Conservation (phyloP, 2,888 invertebrate genomes). For the Dolichomitus sp. region DNA sequence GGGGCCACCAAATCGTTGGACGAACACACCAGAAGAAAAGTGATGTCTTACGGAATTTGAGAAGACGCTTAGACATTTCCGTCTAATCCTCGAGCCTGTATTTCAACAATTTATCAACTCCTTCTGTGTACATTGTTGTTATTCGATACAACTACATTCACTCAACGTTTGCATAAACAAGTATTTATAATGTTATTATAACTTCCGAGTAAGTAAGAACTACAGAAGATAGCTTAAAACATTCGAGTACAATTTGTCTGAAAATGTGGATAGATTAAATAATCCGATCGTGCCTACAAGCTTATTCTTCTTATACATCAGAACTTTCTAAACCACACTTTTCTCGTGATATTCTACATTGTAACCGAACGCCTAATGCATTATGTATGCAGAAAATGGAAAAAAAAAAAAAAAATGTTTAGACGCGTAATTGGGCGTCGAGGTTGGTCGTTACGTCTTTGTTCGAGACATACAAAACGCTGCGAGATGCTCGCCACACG, state of each 20-base stretch:
- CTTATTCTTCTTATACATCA: background rate
- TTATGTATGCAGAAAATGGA: constrained; percentile 6
- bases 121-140: background rate
- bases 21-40: constrained; percentile 40
- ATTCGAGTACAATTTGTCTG: too few relatives aligned
- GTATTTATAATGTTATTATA: background rate
- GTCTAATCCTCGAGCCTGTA: constrained; percentile 25
- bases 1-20: constrained; percentile 23
- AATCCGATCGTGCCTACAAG: background rate
- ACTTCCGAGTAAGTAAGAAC: background rate
- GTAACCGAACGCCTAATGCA: background rate
- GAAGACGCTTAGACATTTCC: constrained; percentile 37
- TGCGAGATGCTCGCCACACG: constrained; percentile 49
- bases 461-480: constrained; percentile 3
- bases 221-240: background rate
- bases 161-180: background rate
- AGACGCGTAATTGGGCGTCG: constrained; percentile 12
- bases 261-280: background rate
- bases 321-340: background rate
- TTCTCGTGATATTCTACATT: background rate
- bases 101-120: constrained; percentile 40
- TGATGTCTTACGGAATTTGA: constrained; percentile 64
- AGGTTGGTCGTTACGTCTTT: constrained; percentile 2
- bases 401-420: background rate
- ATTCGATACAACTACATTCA: background rate